Conservation (phyloP, 1,140 invertebrate genomes). For the Pemphigus obesinymphae region DNA sequence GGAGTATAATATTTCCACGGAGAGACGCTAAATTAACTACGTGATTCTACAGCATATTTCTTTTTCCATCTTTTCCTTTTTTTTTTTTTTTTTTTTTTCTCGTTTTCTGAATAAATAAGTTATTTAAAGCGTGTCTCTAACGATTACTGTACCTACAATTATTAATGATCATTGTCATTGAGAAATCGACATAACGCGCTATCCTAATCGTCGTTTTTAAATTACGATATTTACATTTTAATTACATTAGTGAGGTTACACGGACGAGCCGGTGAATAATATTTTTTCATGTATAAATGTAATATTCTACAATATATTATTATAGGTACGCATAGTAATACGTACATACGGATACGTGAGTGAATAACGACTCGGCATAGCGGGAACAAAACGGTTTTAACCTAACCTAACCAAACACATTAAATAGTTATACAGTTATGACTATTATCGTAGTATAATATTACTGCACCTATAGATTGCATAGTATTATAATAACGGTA, state of each 20-base stretch:
- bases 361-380: no score
- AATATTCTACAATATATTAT: no score
- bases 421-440: no score
- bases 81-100: not conserved
- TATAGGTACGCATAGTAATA: no score
- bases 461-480: no score
- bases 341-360: no score
- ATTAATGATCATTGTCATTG: slow-evolving; percentile 32
- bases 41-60: not conserved
- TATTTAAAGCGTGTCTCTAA: not conserved
- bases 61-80: no score
- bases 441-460: no score
- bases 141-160: not conserved
- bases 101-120: not conserved
- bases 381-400: no score
- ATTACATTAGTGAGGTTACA: slow-evolving; percentile 7
- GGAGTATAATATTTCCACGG: not conserved
- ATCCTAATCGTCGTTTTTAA: slow-evolving; percentile 19
- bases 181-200: slow-evolving; percentile 10
- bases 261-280: not conserved
- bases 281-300: no score
- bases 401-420: no score
- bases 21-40: not conserved
- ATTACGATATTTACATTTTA: slow-evolving; percentile 30
- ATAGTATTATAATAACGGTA: no score